These are phyloP conservation scores for Pygocentrus nattereri DNA, from an alignment of 2,797 vertebrate genomes.

Conservation along the genomic window DNA sequence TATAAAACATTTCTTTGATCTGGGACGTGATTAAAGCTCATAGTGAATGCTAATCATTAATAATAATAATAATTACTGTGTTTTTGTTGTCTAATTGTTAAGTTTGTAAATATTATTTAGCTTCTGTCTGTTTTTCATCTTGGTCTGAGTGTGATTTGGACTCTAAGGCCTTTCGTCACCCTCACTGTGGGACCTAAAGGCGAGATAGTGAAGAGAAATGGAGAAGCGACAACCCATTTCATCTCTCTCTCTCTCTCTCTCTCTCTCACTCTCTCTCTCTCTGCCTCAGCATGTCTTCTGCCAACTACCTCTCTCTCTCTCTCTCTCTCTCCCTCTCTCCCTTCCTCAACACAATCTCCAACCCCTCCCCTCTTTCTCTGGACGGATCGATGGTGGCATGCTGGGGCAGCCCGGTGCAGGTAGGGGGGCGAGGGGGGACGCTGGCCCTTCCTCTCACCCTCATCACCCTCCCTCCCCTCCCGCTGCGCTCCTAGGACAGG, in stretches of 20 bases:
- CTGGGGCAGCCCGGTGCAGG: conserved; percentile 71
- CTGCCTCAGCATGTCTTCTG: conserved; percentile 72
- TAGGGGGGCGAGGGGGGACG: conserved; percentile 72
- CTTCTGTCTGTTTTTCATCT: conserved; percentile 27
- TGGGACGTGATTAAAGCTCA: too few relatives aligned
- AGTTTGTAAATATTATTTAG: background rate
- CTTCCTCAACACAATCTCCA: conserved; percentile 83
- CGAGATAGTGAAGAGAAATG: conserved; percentile 52
- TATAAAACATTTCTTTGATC: too few relatives aligned
- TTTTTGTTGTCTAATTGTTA: background rate
- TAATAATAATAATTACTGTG: background rate
- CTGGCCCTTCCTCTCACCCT: conserved; percentile 58
- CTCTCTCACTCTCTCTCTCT: conserved; percentile 35
- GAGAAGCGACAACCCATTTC: conserved; percentile 53
- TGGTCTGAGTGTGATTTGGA: conserved; percentile 29
- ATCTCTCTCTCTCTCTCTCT: conserved; percentile 45
- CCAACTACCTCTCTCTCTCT: conserved; percentile 83
- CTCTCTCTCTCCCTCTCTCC: conserved; percentile 63
- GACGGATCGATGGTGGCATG: conserved; percentile 85
- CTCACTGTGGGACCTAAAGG: conserved; percentile 44
- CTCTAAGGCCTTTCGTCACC: conserved; percentile 49
- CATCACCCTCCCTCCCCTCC: conserved; percentile 54
- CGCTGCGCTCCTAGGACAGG: conserved; percentile 72
- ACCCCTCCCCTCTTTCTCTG: conserved; percentile 76
- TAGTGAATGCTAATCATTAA: background rate